Percentiles rank a stretch among this genome's conserved stretches.
Evolutionary conservation across 2,888 invertebrate species (phyloP).

Genomic region (Himalopsyche anomala): DNA sequence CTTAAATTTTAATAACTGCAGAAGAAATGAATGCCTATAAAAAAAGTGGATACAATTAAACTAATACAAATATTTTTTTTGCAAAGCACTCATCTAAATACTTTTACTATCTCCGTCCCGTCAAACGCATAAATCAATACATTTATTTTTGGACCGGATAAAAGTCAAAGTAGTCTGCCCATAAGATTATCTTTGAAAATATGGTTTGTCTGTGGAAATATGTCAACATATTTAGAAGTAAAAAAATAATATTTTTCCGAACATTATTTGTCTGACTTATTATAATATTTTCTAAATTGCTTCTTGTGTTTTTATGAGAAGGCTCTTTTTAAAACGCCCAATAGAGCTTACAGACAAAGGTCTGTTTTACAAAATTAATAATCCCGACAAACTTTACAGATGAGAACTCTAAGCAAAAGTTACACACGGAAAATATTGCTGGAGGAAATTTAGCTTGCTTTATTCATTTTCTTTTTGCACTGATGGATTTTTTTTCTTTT

Average conservation of each 20-base stretch:
- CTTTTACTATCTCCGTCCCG: background rate
- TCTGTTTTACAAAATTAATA: slow-evolving; percentile 37
- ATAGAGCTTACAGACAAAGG: slow-evolving; percentile 35
- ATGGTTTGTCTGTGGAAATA: slow-evolving; percentile 18
- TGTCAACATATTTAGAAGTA: background rate
- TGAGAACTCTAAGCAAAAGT: slow-evolving; percentile 31
- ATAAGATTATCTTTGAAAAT: slow-evolving; percentile 14
- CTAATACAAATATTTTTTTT: no score
- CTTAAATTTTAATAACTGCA: no score
- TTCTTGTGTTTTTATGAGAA: slow-evolving; percentile 1
- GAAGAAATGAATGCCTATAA: no score
- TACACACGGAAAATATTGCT: slow-evolving; percentile 13
- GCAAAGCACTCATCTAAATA: background rate
- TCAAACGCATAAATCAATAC: background rate
- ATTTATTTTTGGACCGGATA: slow-evolving; percentile 5
- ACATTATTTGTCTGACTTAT: background rate
- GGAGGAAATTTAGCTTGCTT: slow-evolving; percentile 13
- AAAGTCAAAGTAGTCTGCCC: slow-evolving; percentile 9
- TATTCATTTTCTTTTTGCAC: slow-evolving; percentile 34
- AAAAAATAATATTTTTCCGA: background rate
- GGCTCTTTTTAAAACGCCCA: slow-evolving; percentile 15
- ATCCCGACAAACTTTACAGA: slow-evolving; percentile 20
- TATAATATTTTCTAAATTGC: background rate
- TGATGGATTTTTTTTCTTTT: slow-evolving; percentile 23
- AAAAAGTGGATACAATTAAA: no score